phyloP scores from a whole-genome alignment of 2,888 invertebrate species.

The Conchocele bisecta region DNA sequence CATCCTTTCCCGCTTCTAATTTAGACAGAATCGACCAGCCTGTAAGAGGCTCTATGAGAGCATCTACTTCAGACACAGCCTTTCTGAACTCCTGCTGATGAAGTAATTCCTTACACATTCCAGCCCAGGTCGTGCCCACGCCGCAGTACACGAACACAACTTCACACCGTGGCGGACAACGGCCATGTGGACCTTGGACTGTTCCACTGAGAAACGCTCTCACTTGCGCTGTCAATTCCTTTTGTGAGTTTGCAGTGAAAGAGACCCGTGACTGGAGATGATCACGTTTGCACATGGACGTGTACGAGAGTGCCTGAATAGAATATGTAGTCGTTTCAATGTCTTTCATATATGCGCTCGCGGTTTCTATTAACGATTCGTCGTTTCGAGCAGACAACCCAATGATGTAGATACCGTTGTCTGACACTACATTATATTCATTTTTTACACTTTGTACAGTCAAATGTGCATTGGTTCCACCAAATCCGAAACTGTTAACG shows the following conservation, averaged over 20 bases:
- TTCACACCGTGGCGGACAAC: too few relatives aligned
- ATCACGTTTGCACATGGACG: background rate
- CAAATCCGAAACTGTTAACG: constrained; percentile 65
- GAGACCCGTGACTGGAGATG: background rate
- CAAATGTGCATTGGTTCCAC: constrained; percentile 64
- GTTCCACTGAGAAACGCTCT: too few relatives aligned
- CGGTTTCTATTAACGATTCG: background rate
- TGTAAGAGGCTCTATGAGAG: constrained; percentile 20
- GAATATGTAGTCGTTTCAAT: background rate
- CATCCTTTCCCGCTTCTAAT: too few relatives aligned
- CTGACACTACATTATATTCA: too few relatives aligned
- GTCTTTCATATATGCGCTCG: background rate
- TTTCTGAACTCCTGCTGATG: constrained; percentile 40
- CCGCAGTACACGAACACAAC: constrained; percentile 71
- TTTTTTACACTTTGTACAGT: constrained; percentile 32
- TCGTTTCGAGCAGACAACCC: background rate
- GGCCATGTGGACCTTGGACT: too few relatives aligned
- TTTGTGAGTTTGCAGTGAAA: background rate
- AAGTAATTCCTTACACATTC: constrained; percentile 70
- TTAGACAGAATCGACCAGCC: constrained; percentile 56
- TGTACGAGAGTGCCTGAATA: background rate
- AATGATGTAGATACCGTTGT: background rate
- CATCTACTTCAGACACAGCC: constrained; percentile 47
- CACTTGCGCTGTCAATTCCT: background rate
- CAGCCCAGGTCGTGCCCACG: constrained; percentile 72